Base-by-base conservation (phyloP, 2,113 vertebrate species). In the Tympanuchus pallidicinctus region DNA sequence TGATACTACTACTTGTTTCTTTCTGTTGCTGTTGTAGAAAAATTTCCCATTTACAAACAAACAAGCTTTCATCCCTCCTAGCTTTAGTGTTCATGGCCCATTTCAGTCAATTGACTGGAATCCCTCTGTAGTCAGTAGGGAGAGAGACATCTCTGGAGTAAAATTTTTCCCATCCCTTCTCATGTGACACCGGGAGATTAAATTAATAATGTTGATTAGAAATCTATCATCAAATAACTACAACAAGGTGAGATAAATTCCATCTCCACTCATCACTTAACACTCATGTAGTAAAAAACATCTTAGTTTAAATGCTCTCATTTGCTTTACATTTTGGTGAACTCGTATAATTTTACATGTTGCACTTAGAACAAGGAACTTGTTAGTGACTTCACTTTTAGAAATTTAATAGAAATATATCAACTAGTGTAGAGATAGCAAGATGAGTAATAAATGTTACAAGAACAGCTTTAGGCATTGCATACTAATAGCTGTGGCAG, bases 371-470 rank as follows among this genome's bases (percentile, higher is more conserved):
- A 95, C 75, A 94, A 88, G 93, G 87, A 90, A 75, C 42, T 57
- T 70, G 8, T 60, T 90, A 91, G 45, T 8, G 34, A 82, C 60
- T 88, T 88, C 72, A 84, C 38, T 74, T 94, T 81, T 93, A 91
- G 78, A 96, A 95, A 93, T 84, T 87, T 64, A 90, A 92, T 88
- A 97, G 73, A 86, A 97, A 97, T 93, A 77, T 85, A 83, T 90
- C 82, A 78, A 73, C 70, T 96, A 88, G 59, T 76, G 67, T 82
- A 86, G 93, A 95, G 92, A 65, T 52, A 92, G 81, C 30, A 47
- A 88, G 80, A 93, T 73, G 82, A 25, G 15, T 95, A 97, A 97
- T 96, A 97, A 97, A 92, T 95, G 84, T 96, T 97, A 75, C 66
- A 94, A 88, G 94, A 97, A 97, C 73, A 93, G 90, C 93, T 97